Conservation (phyloP, 2,888 invertebrate species). For the Cataglyphis altisquamis region DNA sequence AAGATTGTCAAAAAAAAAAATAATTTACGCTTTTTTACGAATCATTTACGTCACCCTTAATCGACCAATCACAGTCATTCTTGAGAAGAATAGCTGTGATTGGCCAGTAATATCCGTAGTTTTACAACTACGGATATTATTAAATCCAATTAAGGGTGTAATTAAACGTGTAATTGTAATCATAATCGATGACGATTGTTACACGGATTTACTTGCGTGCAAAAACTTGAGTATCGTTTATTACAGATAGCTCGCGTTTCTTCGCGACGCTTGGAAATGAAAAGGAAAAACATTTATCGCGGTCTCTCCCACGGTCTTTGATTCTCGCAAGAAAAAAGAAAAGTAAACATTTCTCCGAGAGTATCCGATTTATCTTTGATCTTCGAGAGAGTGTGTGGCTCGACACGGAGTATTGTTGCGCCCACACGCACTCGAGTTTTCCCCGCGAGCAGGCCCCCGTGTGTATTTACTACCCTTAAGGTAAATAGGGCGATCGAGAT, state of each 20-base stretch:
- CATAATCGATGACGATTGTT: neutral
- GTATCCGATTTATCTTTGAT: conserved; percentile 60
- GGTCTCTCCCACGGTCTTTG: conserved; percentile 66
- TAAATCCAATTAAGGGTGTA: no score
- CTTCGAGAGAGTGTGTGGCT: conserved; percentile 65
- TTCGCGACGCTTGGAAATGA: neutral
- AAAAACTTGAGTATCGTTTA: neutral
- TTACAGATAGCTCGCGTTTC: neutral
- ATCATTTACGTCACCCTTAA: no score
- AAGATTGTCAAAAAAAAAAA: neutral
- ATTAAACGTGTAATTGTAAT: neutral
- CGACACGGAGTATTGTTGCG: conserved; percentile 4
- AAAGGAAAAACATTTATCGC: neutral
- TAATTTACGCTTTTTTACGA: neutral
- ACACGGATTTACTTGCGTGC: neutral
- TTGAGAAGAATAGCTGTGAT: no score
- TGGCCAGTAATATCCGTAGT: no score
- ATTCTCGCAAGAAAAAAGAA: neutral
- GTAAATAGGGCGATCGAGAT: conserved; percentile 67
- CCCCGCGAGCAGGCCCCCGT: conserved; percentile 28
- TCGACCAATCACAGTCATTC: no score
- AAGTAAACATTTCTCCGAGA: conserved; percentile 42
- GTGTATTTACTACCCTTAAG: conserved; percentile 21
- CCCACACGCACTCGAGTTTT: conserved; percentile 30
- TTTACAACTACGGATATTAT: no score